Evolutionary conservation across 2,797 vertebrate species (phyloP).

Genomic region (Enteromius trimaculatus): DNA sequence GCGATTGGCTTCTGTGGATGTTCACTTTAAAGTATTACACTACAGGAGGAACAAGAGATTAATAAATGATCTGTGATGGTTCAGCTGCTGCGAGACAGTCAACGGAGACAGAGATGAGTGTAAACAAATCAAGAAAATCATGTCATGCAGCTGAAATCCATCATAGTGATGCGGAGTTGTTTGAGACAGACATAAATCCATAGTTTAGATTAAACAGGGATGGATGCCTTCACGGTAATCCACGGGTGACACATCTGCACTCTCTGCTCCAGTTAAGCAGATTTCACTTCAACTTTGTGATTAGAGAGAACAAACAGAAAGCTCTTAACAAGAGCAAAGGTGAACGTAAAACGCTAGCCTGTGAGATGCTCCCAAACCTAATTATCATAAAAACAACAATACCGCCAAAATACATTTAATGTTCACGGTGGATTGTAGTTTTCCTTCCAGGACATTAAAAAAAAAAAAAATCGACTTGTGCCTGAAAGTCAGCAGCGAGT

Average conservation of each 20-base stretch:
- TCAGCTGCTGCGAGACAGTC: constrained; percentile 6
- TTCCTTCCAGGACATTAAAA: not conserved
- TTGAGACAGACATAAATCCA: constrained; percentile 69
- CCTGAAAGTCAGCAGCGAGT: constrained; percentile 41
- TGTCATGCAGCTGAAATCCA: not conserved
- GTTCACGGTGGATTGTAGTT: not conserved
- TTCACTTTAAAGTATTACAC: constrained; percentile 47
- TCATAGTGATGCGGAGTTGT: constrained; percentile 19
- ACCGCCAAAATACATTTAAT: constrained; percentile 7
- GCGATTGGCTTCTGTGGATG: constrained; percentile 54
- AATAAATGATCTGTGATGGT: constrained; percentile 33
- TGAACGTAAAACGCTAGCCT: constrained; percentile 49
- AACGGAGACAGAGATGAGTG: constrained; percentile 28
- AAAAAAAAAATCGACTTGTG: constrained; percentile 13
- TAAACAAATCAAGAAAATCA: constrained; percentile 28
- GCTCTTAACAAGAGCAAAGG: constrained; percentile 49
- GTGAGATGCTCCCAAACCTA: not conserved
- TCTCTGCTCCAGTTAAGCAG: constrained; percentile 69
- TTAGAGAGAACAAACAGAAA: constrained; percentile 61
- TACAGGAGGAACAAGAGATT: constrained; percentile 31
- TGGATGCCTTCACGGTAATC: constrained; percentile 71
- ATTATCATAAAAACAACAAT: constrained; percentile 22
- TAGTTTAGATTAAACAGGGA: constrained; percentile 74
- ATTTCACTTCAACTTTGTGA: constrained; percentile 76
- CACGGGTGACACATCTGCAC: constrained; percentile 68